phyloP scores from a whole-genome alignment of 2,113 vertebrate genomes.

The Pavo muticus region DNA sequence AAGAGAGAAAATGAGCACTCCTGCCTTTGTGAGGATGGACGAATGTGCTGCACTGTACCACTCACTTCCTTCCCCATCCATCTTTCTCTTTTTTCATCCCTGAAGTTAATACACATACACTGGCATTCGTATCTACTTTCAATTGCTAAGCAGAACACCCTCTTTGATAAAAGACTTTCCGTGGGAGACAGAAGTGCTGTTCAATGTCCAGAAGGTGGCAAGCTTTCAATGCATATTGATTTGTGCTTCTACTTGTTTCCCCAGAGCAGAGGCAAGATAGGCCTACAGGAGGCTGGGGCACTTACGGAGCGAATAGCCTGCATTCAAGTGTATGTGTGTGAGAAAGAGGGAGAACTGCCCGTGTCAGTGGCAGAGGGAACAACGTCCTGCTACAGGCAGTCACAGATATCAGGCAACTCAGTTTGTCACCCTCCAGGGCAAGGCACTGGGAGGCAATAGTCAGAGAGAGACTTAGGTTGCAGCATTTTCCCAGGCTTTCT shows the following conservation, averaged over 20 bases:
- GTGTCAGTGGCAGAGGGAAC: not conserved
- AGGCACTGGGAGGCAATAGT: not conserved
- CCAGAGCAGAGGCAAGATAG: not conserved
- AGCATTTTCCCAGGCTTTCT: not conserved
- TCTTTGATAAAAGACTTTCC: not conserved
- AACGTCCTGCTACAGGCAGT: not conserved
- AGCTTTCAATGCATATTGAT: not conserved
- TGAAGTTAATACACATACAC: rapidly evolving
- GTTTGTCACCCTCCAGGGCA: not conserved
- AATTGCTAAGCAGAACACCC: too few relatives aligned
- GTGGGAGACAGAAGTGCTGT: not conserved
- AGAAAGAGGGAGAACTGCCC: not conserved
- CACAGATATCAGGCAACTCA: not conserved
- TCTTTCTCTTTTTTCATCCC: not conserved
- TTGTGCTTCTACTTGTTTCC: not conserved
- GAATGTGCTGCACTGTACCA: not conserved
- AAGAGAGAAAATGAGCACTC: not conserved
- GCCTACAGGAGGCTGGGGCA: not conserved
- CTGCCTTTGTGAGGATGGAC: not conserved
- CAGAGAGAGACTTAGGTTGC: not conserved
- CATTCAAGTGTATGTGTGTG: not conserved
- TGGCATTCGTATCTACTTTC: not conserved
- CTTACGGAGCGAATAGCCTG: not conserved
- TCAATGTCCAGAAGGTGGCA: conserved; percentile 50
- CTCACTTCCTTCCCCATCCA: not conserved